Percentiles rank a stretch among this genome's conserved stretches.
Evolutionary conservation across 1,140 invertebrate genomes (phyloP).

Genomic region (Yoshiicerus persimilis): DNA sequence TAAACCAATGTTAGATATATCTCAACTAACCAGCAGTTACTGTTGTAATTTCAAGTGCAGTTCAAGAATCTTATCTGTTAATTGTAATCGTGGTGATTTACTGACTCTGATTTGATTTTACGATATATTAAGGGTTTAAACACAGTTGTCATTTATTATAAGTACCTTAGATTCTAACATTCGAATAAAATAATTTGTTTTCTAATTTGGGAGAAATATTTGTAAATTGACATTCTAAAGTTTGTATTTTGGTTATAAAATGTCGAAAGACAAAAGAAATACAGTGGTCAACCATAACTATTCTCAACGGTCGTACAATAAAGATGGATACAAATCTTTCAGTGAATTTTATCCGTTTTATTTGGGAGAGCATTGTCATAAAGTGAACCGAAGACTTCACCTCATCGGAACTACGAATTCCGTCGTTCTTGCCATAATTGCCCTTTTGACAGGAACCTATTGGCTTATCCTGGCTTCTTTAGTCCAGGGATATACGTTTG

Average conservation of each 20-base stretch:
- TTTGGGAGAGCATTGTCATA: conserved; percentile 46
- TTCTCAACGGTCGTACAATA: conserved; percentile 30
- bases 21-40: too few species aligned
- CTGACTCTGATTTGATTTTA: too few species aligned
- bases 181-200: too few species aligned
- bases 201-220: not conserved
- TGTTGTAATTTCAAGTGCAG: not conserved
- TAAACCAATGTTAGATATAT: too few species aligned
- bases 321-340: conserved; percentile 41
- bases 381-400: conserved; percentile 43
- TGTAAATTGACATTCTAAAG: not conserved
- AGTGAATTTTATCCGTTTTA: conserved; percentile 48
- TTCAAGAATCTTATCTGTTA: not conserved
- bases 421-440: not conserved
- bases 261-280: not conserved
- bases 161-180: not conserved
- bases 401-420: conserved; percentile 40
- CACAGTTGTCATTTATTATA: too few species aligned
- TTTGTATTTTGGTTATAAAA: not conserved
- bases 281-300: conserved; percentile 46
- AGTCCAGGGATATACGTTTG: conserved; percentile 43
- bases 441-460: conserved; percentile 4
- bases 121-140: too few species aligned
- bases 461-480: conserved; percentile 1
- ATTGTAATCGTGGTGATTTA: not conserved